A percentile compares a stretch with the other conserved stretches of the same genome.
Evolutionary conservation across 2,888 invertebrate species (phyloP).

Genomic region (Serrognathus titanus): DNA sequence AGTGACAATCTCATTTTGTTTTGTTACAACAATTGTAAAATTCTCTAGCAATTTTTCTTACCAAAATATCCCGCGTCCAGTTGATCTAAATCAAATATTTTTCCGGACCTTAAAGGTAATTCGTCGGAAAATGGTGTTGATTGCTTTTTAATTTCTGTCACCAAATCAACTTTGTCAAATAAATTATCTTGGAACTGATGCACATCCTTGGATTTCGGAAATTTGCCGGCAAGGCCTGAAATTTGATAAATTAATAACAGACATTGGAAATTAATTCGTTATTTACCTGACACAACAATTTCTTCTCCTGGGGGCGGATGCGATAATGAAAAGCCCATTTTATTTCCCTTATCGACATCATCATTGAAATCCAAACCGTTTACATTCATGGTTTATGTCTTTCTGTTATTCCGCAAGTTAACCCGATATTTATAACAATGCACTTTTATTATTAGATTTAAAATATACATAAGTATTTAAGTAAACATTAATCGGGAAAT

Average conservation of each 20-base stretch:
- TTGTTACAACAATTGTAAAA: too few relatives aligned
- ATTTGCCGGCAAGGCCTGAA: conserved; percentile 60
- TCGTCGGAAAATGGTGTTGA: conserved; percentile 67
- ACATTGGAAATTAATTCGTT: not conserved
- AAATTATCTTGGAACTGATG: conserved; percentile 67
- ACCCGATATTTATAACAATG: too few relatives aligned
- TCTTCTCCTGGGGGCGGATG: conserved; percentile 53
- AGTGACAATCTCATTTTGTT: too few relatives aligned
- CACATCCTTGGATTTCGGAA: conserved; percentile 75
- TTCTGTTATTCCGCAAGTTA: too few relatives aligned
- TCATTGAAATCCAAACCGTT: too few relatives aligned
- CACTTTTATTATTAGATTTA: too few relatives aligned
- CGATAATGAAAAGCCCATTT: not conserved
- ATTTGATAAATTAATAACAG: not conserved
- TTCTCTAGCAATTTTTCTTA: conserved; percentile 32
- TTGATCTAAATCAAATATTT: conserved; percentile 53
- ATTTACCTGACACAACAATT: conserved; percentile 63
- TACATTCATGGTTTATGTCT: too few relatives aligned
- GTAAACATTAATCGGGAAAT: too few relatives aligned
- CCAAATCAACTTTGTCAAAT: conserved; percentile 76
- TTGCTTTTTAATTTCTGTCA: conserved; percentile 73
- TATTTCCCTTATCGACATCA: not conserved
- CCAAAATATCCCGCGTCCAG: conserved; percentile 58
- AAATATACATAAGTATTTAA: too few relatives aligned
- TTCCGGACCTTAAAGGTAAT: conserved; percentile 63